Evolutionary conservation across 2,797 vertebrate species (phyloP).

Genomic region (Oreochromis grahami): DNA sequence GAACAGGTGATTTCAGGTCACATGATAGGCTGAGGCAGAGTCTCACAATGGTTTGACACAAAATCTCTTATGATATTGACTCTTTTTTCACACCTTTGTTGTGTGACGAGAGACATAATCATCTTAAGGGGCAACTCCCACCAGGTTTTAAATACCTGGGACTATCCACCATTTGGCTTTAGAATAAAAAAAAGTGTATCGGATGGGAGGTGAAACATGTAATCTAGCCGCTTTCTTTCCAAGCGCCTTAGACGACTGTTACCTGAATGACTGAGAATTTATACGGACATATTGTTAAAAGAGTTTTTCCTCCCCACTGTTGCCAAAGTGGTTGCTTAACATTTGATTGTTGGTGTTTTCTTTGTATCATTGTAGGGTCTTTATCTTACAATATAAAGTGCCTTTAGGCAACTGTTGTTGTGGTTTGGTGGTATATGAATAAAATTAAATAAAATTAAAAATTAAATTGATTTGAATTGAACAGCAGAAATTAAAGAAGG

Average conservation of each 20-base stretch:
- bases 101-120: neutral
- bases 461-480: neutral
- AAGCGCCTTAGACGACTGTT: neutral
- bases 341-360: neutral
- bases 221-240: neutral
- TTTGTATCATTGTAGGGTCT: neutral
- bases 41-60: neutral
- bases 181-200: neutral
- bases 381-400: neutral
- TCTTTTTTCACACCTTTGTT: neutral
- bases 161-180: neutral
- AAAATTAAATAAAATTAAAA: rapidly evolving
- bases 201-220: neutral
- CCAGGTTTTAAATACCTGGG: neutral
- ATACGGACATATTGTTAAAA: rapidly evolving
- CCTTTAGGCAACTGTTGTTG: neutral
- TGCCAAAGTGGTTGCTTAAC: neutral
- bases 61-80: neutral
- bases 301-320: neutral
- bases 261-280: neutral
- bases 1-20: neutral
- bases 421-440: neutral
- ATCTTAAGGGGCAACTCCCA: rapidly evolving
- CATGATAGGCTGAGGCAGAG: rapidly evolving
- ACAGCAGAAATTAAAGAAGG: neutral